Percentiles rank a stretch among this genome's conserved stretches.
Evolutionary conservation across 2,113 vertebrate species (phyloP).

Genomic region (Pseudopodoces humilis): DNA sequence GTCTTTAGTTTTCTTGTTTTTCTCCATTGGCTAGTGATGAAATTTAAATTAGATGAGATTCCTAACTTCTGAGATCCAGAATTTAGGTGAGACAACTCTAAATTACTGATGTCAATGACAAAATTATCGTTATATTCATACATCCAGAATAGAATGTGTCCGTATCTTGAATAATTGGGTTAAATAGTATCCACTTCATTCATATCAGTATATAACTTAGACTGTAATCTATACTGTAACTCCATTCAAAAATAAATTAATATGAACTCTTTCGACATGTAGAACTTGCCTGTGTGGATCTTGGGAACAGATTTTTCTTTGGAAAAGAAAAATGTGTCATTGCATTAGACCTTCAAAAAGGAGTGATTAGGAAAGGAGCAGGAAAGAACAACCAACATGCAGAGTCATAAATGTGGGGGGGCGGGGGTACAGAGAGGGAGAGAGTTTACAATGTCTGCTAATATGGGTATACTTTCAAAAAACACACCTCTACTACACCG

Average conservation of each 20-base stretch:
- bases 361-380: neutral
- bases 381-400: neutral
- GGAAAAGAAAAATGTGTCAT: neutral
- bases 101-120: neutral
- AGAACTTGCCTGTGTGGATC: neutral
- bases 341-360: neutral
- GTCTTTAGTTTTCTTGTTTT: neutral
- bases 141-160: neutral
- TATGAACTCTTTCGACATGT: neutral
- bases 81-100: neutral
- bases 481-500: neutral
- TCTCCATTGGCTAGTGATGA: neutral
- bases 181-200: neutral
- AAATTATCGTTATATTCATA: neutral
- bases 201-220: neutral
- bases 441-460: neutral
- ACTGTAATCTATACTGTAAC: neutral
- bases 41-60: neutral
- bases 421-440: accelerated
- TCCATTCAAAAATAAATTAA: neutral
- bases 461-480: neutral
- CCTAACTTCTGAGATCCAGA: neutral
- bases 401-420: neutral
- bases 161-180: neutral
- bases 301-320: neutral